Evolutionary conservation across 2,113 vertebrate species (phyloP).

Genomic region (Pollimyrus isidori): DNA sequence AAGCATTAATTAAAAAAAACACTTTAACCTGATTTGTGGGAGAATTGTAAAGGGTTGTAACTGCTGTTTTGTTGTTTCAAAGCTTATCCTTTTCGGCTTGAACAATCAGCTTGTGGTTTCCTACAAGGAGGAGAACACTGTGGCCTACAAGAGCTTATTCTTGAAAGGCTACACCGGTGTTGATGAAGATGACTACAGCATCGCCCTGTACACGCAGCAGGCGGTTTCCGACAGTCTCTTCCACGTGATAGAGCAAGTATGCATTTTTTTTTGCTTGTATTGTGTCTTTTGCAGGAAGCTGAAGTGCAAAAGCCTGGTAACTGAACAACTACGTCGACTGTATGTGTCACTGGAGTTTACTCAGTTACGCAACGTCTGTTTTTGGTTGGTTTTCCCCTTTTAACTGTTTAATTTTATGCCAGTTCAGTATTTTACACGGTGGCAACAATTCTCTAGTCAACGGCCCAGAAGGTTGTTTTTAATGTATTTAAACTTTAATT

Average conservation of each 20-base stretch:
- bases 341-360: background rate
- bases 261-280: slow-evolving; percentile 31
- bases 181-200: slow-evolving; percentile 83
- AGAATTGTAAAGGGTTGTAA: background rate
- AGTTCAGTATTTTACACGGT: background rate
- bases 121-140: slow-evolving; percentile 83
- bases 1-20: background rate
- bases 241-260: slow-evolving; percentile 79
- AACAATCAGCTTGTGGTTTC: slow-evolving; percentile 92
- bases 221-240: slow-evolving; percentile 73
- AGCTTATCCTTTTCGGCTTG: slow-evolving; percentile 89
- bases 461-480: background rate
- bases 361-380: slow-evolving; percentile 4
- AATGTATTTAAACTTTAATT: background rate
- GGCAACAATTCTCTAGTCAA: background rate
- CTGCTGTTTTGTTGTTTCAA: slow-evolving; percentile 15
- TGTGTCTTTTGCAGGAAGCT: background rate
- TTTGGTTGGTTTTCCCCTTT: background rate
- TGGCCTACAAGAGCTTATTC: slow-evolving; percentile 87
- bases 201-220: slow-evolving; percentile 75
- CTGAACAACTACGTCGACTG: background rate
- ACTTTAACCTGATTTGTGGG: background rate
- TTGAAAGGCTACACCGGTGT: slow-evolving; percentile 76
- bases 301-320: slow-evolving; percentile 3
- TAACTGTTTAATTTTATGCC: background rate